phyloP scores from a whole-genome alignment of 1,140 invertebrate species.

The Bombus pyrosoma region DNA sequence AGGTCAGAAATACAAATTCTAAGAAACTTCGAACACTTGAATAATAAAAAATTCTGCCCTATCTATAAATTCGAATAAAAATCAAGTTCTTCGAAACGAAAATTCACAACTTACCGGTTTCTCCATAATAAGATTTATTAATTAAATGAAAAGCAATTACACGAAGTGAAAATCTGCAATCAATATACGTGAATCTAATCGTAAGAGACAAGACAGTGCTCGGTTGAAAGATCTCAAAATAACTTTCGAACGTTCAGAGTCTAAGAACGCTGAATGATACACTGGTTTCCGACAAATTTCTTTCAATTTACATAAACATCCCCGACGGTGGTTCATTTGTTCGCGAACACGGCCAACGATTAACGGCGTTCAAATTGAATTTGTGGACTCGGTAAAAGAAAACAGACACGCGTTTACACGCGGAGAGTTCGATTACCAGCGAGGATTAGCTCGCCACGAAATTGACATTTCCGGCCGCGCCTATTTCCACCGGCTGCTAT shows the following conservation, averaged over 20 bases:
- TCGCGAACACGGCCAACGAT: slow-evolving; percentile 52
- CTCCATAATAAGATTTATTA: not conserved
- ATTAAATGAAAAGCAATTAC: not conserved
- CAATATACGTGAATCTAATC: not conserved
- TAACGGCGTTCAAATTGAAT: slow-evolving; percentile 73
- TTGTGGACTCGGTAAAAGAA: slow-evolving; percentile 44
- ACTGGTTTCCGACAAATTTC: slow-evolving; percentile 3
- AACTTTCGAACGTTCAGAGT: not conserved
- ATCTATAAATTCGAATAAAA: not conserved
- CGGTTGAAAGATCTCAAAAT: not conserved
- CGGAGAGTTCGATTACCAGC: slow-evolving; percentile 44
- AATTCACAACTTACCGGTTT: not conserved
- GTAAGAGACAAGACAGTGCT: not conserved
- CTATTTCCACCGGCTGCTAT: slow-evolving; percentile 62
- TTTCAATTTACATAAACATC: slow-evolving; percentile 35
- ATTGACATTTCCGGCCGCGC: slow-evolving; percentile 76
- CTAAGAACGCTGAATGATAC: not conserved
- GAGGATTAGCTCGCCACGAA: slow-evolving; percentile 70
- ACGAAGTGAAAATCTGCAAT: not conserved
- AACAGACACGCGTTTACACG: slow-evolving; percentile 7
- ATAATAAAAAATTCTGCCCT: not conserved
- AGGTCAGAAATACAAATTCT: too few species aligned
- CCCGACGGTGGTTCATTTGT: slow-evolving; percentile 41
- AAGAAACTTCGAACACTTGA: too few species aligned
- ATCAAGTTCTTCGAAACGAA: not conserved